These are phyloP conservation scores for Anguilla rostrata DNA, from an alignment of 2,113 vertebrate species.

Conservation along the genomic window DNA sequence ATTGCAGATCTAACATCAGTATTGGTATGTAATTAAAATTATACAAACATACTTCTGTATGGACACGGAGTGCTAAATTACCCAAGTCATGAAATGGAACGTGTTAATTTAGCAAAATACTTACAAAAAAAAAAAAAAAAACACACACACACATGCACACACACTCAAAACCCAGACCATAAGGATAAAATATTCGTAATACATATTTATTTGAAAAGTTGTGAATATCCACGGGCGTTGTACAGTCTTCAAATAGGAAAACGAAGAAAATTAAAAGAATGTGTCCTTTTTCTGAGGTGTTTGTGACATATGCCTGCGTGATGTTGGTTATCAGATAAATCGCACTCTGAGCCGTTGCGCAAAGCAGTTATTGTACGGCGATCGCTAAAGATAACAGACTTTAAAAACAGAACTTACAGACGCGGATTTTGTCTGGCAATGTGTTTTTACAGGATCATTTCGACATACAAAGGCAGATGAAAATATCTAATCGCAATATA, in stretches of 20 bases:
- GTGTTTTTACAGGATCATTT: neutral
- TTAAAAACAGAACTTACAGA: neutral
- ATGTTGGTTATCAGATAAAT: neutral
- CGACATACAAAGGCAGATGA: neutral
- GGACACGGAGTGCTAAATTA: no score
- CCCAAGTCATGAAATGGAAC: neutral
- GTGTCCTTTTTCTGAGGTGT: neutral
- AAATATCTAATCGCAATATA: neutral
- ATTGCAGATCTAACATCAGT: neutral
- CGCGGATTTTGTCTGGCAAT: neutral
- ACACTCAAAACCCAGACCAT: neutral
- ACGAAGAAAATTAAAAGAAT: neutral
- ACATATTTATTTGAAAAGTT: neutral
- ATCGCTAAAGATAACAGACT: conserved; percentile 4
- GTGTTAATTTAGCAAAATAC: neutral
- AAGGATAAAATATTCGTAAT: neutral
- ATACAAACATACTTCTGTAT: no score
- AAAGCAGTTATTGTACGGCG: neutral
- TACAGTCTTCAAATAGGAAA: neutral
- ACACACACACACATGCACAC: neutral
- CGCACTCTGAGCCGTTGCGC: neutral
- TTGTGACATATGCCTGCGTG: neutral
- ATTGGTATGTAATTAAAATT: neutral
- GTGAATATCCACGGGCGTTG: neutral
- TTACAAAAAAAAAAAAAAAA: no score